Evolutionary conservation across 2,113 vertebrate genomes (phyloP), one percentile per base, ranked within the genome.

Genomic region (Forbesichthys agassizii): DNA sequence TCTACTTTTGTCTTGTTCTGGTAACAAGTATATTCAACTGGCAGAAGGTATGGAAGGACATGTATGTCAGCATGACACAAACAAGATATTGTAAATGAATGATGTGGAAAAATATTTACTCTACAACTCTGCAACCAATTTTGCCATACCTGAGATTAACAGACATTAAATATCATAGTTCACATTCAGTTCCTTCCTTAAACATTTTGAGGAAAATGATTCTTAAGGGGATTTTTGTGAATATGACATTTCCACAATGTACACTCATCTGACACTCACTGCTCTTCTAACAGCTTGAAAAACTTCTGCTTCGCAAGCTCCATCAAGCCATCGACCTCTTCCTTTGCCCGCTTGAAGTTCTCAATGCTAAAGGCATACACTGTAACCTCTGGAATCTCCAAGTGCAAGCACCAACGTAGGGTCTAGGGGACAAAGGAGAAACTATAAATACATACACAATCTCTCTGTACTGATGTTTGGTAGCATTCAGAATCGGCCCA

Each of bases 281-380:
- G 93, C 80, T 99, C 97, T 54, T 96, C 94, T 86, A 99, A 80
- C 33, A 99, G 93, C 68, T 90, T 93, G 74, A 73, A 86, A 74
- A 99, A 99, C 73, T 99, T 99, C 91, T 98, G 93, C 5, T 90
- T 96, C 76, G 98, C 97, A 82, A 99, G 93, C 69, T 97, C 95
- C 96, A 99, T 94, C 16, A 99, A 87, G 4, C 97, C 97, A 0
- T 98, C 96, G 84, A 99, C 97, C 81, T 99, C 98, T 36, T 95
- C 95, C 84, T 94, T 90, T 59, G 95, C 93, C 64, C 98, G 97
- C 73, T 99, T 99, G 82, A 99, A 99, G 88, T 99, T 99, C 89
- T 99, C 97, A 13, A 98, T 98, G 88, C 97, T 99, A 88, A 99
- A 99, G 2, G 98, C 98, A 27, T 99, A 99, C 36, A 99, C 98